Base-by-base conservation (phyloP, 2,113 vertebrate species). In the Triplophysa tibetana region DNA sequence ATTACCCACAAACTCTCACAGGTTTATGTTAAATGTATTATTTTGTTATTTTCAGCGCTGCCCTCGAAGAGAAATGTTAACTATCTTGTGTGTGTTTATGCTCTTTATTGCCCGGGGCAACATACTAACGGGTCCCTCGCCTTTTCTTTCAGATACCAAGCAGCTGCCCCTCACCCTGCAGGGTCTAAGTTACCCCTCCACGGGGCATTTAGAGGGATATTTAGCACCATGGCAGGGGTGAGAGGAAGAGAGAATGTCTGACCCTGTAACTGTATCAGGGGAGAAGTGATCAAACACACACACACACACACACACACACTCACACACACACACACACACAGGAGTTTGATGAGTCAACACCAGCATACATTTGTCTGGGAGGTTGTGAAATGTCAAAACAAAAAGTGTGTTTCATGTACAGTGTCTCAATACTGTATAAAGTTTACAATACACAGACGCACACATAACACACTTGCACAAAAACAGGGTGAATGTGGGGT, bases 101-200 rank as follows among this genome's bases (percentile, higher is more conserved):
- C 62, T 74, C 63, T 50, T 43, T 26, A 75, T 78, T 73, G 82
- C 69, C 70, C 64, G 29, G 50, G 26, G 79, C 69, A 78, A 84
- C 82, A 75, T 9, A 50, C 52, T 74, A 65, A 72, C 75, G 66
- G 69, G 13, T 19, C 56, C 68, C 24, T 26, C 77, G 43, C 73
- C 82, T 60, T 60, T 54, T 74, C 52, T 60, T 38, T 58, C n/a
- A 10, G 2, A 58, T n/a, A 21, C 54, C 80, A 77, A 81, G 58
- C 73, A 81, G 73, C 80, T 81, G 79, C 68, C 65, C 76, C 68
- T 24, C 52, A 65, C 67, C 77, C 77, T 60, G 56, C 65, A 69
- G 52, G 65, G 69, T 50, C 67, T 45, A 61, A 50, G 23, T 56
- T 72, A 81, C 54, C 64, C 75, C 56, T 61, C 23, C 65, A 16